Evolutionary conservation across 2,888 invertebrate genomes (phyloP).

Genomic region (Sesamia inferens): DNA sequence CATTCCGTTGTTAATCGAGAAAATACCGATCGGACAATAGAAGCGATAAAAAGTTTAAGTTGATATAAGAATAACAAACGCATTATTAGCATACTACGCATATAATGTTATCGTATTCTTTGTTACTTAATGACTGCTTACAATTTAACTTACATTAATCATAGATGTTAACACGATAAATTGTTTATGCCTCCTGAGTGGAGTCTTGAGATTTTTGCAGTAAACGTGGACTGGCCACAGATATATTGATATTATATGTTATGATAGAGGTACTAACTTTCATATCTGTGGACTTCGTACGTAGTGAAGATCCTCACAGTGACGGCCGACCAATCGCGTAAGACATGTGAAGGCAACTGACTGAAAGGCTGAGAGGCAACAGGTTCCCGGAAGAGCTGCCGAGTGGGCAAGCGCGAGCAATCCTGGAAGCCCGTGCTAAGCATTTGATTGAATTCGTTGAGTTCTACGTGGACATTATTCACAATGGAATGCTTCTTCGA

Average conservation of each 20-base stretch:
- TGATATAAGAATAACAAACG: conserved; percentile 72
- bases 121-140: conserved; percentile 71
- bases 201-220: conserved; percentile 39
- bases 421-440: conserved; percentile 84
- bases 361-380: conserved; percentile 66
- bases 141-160: conserved; percentile 71
- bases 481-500: conserved; percentile 78
- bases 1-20: conserved; percentile 77
- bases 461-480: conserved; percentile 73
- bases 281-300: conserved; percentile 63
- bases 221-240: conserved; percentile 39
- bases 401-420: conserved; percentile 70
- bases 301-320: conserved; percentile 58
- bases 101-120: conserved; percentile 69
- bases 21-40: conserved; percentile 80
- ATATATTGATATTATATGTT: conserved; percentile 60
- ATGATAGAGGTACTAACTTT: conserved; percentile 70
- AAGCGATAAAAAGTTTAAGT: conserved; percentile 75
- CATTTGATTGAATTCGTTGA: conserved; percentile 82
- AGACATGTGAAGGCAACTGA: conserved; percentile 69
- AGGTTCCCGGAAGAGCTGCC: conserved; percentile 73
- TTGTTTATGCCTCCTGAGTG: conserved; percentile 49
- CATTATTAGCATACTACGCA: conserved; percentile 68
- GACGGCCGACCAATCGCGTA: conserved; percentile 61
- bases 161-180: conserved; percentile 60